Evolutionary conservation across 2,797 vertebrate genomes (phyloP), one percentile per base, ranked within the genome.

Genomic region (Columba guinea): DNA sequence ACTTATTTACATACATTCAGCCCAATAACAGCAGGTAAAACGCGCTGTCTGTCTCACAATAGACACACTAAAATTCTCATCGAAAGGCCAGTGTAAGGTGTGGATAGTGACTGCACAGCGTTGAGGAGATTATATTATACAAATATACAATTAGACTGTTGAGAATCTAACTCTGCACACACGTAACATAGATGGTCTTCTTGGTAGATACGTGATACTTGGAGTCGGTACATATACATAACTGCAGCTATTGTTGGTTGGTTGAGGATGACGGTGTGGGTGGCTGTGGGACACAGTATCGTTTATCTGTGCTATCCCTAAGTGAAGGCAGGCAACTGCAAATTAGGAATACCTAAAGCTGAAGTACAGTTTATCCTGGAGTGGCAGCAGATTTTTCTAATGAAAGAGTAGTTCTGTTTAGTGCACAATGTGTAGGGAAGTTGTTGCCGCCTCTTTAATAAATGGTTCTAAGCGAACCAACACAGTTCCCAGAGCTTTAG

Each of bases 1-100:
- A 96, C 93, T 96, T 98, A 98, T 98, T 97, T 98, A 98, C 98
- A 98, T 98, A 98, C 98, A 98, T 98, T 98, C 98, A 98, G 94
- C 96, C 97, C 97, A 97, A 92, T 48, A 97, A 97, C 97, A 97
- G 97, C 96, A 98, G 94, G 93, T 95, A 96, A 97, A 97, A 97
- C 70, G 86, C 84, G 69, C 96, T 94, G 94, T 96, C 92, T 97
- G 95, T 97, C 95, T 97, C 97, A 97, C 96, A 98, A 96, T 27
- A 98, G 97, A 97, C 96, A 95, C 97, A 96, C 91, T 70, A 95
- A 96, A 92, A 90, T 95, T 95, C 96, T 97, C 94, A 84, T 97
- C 9, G n/a, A 96, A 97, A 98, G 97, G 97, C 97, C 98, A 97
- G 96, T 97, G 96, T 97, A 98, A 97, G 96, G 97, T 82, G 95